phyloP scores from a whole-genome alignment of 2,888 invertebrate genomes.

The Dasypolia templi region DNA sequence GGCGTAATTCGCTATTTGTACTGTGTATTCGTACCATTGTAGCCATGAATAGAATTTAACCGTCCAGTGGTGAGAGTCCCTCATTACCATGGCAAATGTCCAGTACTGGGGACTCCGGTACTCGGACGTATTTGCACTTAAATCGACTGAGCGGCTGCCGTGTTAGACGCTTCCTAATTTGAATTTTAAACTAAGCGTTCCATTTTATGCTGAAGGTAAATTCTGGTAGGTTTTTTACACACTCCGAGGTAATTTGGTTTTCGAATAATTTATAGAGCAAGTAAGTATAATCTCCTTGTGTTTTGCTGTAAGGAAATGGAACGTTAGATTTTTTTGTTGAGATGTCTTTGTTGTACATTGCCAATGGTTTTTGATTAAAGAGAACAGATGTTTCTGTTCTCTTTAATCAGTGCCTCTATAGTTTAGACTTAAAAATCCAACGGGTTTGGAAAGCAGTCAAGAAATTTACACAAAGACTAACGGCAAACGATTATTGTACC shows the following conservation, averaged over 20 bases:
- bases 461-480: no score
- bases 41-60: conserved; percentile 81
- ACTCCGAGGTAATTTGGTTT: conserved; percentile 77
- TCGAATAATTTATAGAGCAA: conserved; percentile 76
- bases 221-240: conserved; percentile 80
- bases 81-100: conserved; percentile 79
- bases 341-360: conserved; percentile 21
- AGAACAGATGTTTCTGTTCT: no score
- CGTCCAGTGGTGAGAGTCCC: conserved; percentile 72
- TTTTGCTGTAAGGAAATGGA: conserved; percentile 55
- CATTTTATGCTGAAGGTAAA: conserved; percentile 85
- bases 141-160: conserved; percentile 73
- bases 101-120: conserved; percentile 72
- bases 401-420: no score
- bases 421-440: no score
- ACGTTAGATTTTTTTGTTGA: conserved; percentile 51
- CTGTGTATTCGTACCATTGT: conserved; percentile 75
- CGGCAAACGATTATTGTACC: no score
- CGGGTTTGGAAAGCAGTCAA: no score
- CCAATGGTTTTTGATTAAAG: not conserved
- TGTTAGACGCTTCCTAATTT: conserved; percentile 86
- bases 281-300: conserved; percentile 62
- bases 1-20: conserved; percentile 79
- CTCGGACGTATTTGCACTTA: conserved; percentile 81
- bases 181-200: conserved; percentile 89